Conservation (phyloP, 2,888 invertebrate species). For the Biston betularia region DNA sequence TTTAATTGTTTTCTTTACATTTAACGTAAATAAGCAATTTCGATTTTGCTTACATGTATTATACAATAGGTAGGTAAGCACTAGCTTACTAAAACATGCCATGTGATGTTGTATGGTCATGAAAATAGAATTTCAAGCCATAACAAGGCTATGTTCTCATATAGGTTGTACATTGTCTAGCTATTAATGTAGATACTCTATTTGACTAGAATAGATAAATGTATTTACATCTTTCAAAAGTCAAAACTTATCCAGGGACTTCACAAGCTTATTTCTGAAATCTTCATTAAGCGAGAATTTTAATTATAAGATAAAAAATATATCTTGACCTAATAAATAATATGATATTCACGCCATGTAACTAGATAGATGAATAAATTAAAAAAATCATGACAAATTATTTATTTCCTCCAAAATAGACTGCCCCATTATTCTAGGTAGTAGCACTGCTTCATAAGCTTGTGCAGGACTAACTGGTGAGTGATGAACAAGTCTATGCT, state of each 20-base stretch:
- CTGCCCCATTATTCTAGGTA: too few relatives aligned
- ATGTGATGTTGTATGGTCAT: background rate
- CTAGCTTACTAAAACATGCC: background rate
- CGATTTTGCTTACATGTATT: too few relatives aligned
- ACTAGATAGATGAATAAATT: conserved; percentile 9
- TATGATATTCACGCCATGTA: background rate
- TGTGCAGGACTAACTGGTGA: too few relatives aligned
- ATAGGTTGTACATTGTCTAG: background rate
- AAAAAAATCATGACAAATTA: background rate
- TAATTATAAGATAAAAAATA: background rate
- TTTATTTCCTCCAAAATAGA: background rate
- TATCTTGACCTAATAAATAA: background rate
- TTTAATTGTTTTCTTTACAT: background rate
- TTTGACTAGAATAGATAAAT: background rate
- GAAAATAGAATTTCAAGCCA: background rate
- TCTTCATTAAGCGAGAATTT: background rate
- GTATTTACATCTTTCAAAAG: background rate
- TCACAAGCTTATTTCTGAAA: background rate
- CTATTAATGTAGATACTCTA: background rate
- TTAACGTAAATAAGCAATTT: background rate
- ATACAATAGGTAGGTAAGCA: too few relatives aligned
- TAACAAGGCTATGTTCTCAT: too few relatives aligned
- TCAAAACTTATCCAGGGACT: background rate
- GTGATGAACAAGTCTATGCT: too few relatives aligned
- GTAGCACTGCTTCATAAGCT: too few relatives aligned